These are phyloP conservation scores for Carlito syrichta DNA, from an alignment of 2,113 vertebrate species.

Conservation along the genomic window DNA sequence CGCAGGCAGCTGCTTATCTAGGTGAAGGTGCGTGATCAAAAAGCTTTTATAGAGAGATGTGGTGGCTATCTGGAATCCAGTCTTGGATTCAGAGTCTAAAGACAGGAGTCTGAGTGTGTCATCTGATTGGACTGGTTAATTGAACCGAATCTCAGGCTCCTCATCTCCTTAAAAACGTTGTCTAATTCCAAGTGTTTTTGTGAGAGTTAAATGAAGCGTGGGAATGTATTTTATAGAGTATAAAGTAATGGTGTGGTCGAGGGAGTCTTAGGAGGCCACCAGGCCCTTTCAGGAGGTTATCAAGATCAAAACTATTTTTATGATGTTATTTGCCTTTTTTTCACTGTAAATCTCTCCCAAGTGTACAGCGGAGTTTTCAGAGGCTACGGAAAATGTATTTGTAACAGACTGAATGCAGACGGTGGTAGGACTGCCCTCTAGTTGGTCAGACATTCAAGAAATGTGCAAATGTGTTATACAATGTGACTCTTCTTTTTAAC, in stretches of 20 bases:
- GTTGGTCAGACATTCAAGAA: neutral
- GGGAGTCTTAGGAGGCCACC: neutral
- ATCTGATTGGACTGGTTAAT: neutral
- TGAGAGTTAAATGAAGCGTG: neutral
- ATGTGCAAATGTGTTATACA: neutral
- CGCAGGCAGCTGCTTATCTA: slow-evolving; percentile 35
- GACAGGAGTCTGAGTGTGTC: slow-evolving; percentile 25
- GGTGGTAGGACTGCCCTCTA: neutral
- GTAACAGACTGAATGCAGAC: neutral
- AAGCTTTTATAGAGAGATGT: neutral
- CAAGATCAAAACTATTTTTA: neutral
- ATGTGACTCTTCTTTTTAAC: neutral
- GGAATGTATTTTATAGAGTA: neutral
- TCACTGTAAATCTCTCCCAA: too few species aligned
- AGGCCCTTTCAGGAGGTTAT: neutral
- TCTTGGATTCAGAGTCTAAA: neutral
- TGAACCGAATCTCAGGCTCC: neutral
- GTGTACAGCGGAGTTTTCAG: neutral
- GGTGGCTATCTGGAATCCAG: neutral
- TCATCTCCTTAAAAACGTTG: slow-evolving; percentile 33
- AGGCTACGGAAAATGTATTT: neutral
- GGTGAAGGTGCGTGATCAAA: slow-evolving; percentile 1
- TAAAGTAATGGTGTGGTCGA: neutral
- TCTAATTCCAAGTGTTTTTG: neutral
- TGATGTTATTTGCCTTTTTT: neutral